Evolutionary conservation across 53 echinoderm and acorn worm genomes (phyloP), one percentile per base, ranked within the genome.

Genomic region (Glandiceps talaboti): DNA sequence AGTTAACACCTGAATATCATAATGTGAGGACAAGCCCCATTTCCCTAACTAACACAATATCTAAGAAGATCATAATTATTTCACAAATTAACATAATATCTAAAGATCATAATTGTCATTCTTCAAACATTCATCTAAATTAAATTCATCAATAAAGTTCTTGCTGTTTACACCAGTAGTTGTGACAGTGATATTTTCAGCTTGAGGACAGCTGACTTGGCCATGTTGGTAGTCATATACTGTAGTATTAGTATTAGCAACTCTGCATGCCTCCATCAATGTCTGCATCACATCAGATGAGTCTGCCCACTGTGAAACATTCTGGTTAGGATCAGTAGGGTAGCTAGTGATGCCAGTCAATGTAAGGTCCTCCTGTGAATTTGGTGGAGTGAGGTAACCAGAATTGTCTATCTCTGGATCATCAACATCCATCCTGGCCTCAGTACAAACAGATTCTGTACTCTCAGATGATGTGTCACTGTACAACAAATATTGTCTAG

Each of bases 111-210:
- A 45, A 20, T 45, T 45, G 64, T 80, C 73, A 74, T 77, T 86
- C 31, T 79, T 29, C 64, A 94, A 91, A 73, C 93, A 93, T 25
- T 86, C 80, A 73, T 93, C 93, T 64, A 93, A 75, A 31, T 93
- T 82, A 74, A 90, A 91, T n/a, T 91, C 76, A 81, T 88, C 88
- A 73, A 94, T 82, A 26, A 91, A 86, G 75, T 81, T 86, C 0
- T 31, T 1, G 1, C 27, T n/a, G 26, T 28, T 30, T 31, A 14
- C 25, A 28, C 29, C 77, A 27, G 29, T 14, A 14, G n/a, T 27
- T 14, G 10, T 27, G 10, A 33, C 76, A 25, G 79, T 30, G 76
- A 30, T 73, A 1, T 28, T 33, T 30, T 20, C 6, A 1, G 75
- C 33, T 32, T 73, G 77, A 1, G 45, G 10, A 28, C 26, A 20